Evolutionary conservation across 1,140 invertebrate species (phyloP), one percentile per base, ranked within the genome.

Genomic region (Zaprionus davidi): DNA sequence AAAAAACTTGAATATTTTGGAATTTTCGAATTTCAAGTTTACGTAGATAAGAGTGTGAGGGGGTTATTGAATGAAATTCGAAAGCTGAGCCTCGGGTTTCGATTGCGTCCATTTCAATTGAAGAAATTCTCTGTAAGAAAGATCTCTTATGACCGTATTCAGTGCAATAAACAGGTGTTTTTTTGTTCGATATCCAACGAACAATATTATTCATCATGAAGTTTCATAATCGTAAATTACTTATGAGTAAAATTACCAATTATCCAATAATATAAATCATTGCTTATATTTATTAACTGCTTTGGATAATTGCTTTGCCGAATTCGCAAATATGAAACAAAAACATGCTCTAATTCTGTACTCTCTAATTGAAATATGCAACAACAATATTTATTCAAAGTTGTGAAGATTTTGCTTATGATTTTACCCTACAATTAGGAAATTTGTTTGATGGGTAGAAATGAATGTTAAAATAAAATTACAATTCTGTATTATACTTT

Each of bases 41-140:
- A 38, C 28, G 11, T 38, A 38, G 13, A 15, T 38, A 15, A 9
- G 36, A 13, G 28, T 73, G 31, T 55, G 57, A 63, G 56, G 46
- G 66, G 80, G 88, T 88, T 88, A 87, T 88, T 87, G 84, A 88
- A 87, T 81, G 74, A 87, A 88, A 87, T 83, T 78, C 55, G 69
- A 82, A 73, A 69, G 71, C 69, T 60, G 51, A 31, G 26, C 9
- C 56, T n/a, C 70, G 22, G 71, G 81, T 60, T 72, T 76, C 65
- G 56, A 66, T 86, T 71, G 60, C 65, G 55, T 44, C 2, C 24
- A 66, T 86, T 86, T 86, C 79, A 69, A 82, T 82, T 77, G 77
- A 86, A 86, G 44, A 77, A 86, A 86, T 87, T 77, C 71, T 74
- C 71, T 80, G 71, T 71, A 80, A 46, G 28, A 11, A 20, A 51